Conservation (phyloP, 2,797 vertebrate genomes). For the Tarsius wallacei region DNA sequence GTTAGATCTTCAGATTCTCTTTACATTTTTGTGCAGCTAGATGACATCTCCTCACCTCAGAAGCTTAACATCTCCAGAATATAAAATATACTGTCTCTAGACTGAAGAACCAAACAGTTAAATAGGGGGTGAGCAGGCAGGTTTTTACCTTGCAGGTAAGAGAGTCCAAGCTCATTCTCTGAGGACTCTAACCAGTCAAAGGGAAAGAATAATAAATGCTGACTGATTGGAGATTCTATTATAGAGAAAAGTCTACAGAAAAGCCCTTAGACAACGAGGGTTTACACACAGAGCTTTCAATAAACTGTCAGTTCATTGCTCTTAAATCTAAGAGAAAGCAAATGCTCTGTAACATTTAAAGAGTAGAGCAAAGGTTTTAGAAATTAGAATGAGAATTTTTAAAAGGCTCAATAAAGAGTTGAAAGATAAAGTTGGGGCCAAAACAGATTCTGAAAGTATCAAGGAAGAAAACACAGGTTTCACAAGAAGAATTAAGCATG, state of each 20-base stretch:
- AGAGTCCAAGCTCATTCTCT: neutral
- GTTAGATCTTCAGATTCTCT: neutral
- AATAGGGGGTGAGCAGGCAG: neutral
- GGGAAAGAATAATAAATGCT: neutral
- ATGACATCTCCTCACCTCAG: neutral
- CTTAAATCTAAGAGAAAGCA: constrained; percentile 14
- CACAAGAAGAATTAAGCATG: constrained; percentile 20
- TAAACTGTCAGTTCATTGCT: neutral
- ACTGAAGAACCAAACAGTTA: neutral
- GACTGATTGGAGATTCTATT: neutral
- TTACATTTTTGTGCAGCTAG: neutral
- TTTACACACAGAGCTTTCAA: neutral
- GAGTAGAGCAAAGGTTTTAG: neutral
- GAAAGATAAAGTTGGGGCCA: neutral
- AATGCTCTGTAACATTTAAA: neutral
- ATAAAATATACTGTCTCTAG: constrained; percentile 10
- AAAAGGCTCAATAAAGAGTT: neutral
- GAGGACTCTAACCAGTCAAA: neutral
- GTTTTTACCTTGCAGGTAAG: neutral
- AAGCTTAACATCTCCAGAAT: constrained; percentile 29
- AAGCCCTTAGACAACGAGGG: neutral
- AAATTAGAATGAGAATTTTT: neutral
- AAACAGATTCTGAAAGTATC: neutral
- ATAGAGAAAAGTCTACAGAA: neutral
- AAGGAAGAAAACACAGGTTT: constrained; percentile 9